phyloP scores from a whole-genome alignment of 2,888 invertebrate species.

The Hedya salicella region DNA sequence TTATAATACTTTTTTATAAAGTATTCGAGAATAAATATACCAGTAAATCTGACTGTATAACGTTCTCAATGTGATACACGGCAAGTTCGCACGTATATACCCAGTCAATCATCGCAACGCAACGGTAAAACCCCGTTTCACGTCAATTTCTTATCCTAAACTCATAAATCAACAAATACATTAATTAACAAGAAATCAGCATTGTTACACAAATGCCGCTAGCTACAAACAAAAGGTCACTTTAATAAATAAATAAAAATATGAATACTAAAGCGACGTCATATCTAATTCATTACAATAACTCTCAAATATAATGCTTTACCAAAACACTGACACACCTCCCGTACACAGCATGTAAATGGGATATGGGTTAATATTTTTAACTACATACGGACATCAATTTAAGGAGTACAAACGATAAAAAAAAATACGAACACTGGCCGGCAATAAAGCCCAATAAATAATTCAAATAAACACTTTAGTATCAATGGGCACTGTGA shows the following conservation, averaged over 20 bases:
- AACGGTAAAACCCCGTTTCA: constrained; percentile 22
- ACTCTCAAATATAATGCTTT: constrained; percentile 1
- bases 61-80: constrained; percentile 5
- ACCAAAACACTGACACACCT: neutral
- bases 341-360: neutral
- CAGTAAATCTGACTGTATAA: constrained; percentile 6
- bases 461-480: no score
- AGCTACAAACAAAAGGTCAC: constrained; percentile 5
- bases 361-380: neutral
- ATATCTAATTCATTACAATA: constrained; percentile 10
- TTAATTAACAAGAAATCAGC: constrained; percentile 7
- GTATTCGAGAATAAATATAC: constrained; percentile 27
- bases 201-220: constrained; percentile 15
- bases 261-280: neutral
- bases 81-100: constrained; percentile 6
- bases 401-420: no score
- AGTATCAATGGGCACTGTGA: no score
- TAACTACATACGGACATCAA: no score
- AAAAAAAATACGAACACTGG: neutral
- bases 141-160: constrained; percentile 14
- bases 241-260: constrained; percentile 22
- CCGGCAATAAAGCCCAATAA: neutral
- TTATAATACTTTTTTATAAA: constrained; percentile 29
- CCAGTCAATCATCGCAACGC: constrained; percentile 30
- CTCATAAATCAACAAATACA: constrained; percentile 20